Base-by-base conservation (phyloP, 2,113 vertebrate species). In the Sclerurus mexicanus region DNA sequence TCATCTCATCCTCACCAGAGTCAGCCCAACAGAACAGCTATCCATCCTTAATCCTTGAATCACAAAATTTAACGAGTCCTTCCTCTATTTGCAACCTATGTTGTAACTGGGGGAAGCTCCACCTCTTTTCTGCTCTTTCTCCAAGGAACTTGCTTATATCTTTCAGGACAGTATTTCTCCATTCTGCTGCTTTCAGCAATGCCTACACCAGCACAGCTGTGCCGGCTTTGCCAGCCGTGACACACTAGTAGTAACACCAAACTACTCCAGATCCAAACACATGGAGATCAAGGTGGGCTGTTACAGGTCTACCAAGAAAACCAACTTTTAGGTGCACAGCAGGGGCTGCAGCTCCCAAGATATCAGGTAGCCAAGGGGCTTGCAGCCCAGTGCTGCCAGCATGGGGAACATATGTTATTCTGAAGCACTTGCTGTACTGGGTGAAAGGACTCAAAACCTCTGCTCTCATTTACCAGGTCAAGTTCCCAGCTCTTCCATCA, bases 321-420 rank as follows among this genome's bases (percentile, higher is more conserved):
- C 19, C 33, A 27, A 40, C 49, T 47, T 28, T 19, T 24, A 14
- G 0, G 4, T 20, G 14, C 68, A 17, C 59, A 81, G 64, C n/a
- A n/a, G 9, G 14, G 33, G n/a, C 76, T 31, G 24, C 47, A 60
- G 49, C 35, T 80, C 37, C 55, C 24, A 46, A 14, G 37, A 39
- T 27, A 66, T 6, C 25, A 85, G 42, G 50, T 7, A 72, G 44
- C 6, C 44, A 58, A 47, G 80, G 2, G 3, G 10, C n/a, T 69
- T 46, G 53, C 37, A 62, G 62, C 8, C 50, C 55, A 31, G 31
- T 17, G 10, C 53, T 39, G 40, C 10, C 59, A 84, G 25, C 13
- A 9, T 2, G 0, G 21, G 37, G 19, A 77, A 23, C 6, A 8
- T 1, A 10, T 1, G 0, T 40, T 83, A 18, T 49, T 44, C 46